Percentiles rank a stretch among this genome's conserved stretches.
Evolutionary conservation across 2,113 vertebrate species (phyloP).

Genomic region (Solenodon paradoxus): DNA sequence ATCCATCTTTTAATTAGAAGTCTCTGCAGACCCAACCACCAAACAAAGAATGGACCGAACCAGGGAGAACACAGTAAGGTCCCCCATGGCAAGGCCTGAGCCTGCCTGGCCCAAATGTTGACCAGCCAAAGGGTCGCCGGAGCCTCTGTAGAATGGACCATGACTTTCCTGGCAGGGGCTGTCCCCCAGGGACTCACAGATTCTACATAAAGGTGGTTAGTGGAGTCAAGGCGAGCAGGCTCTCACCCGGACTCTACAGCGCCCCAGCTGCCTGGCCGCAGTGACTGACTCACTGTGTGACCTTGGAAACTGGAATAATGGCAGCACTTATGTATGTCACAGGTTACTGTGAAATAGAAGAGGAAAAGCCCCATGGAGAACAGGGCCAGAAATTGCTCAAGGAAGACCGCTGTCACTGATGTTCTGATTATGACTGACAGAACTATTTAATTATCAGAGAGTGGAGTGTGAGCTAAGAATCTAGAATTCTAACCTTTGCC

Average conservation of each 20-base stretch:
- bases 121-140: background rate
- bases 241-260: background rate
- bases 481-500: background rate
- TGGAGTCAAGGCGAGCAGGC: background rate
- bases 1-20: slow-evolving; percentile 70
- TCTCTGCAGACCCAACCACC: slow-evolving; percentile 29
- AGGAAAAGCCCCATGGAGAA: background rate
- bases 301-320: background rate
- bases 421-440: no score
- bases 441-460: background rate
- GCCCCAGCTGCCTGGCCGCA: background rate
- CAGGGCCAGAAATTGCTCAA: background rate
- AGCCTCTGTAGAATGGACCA: background rate
- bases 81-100: background rate
- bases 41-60: background rate
- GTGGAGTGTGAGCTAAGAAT: background rate
- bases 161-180: background rate
- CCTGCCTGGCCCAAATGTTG: no score
- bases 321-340: no score
- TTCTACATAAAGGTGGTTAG: background rate
- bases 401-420: background rate
- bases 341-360: background rate
- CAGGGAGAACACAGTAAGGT: background rate
- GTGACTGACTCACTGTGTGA: background rate
- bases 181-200: background rate